Evolutionary conservation across 2,888 invertebrate genomes (phyloP).

Genomic region (Criorhina ranunculi): DNA sequence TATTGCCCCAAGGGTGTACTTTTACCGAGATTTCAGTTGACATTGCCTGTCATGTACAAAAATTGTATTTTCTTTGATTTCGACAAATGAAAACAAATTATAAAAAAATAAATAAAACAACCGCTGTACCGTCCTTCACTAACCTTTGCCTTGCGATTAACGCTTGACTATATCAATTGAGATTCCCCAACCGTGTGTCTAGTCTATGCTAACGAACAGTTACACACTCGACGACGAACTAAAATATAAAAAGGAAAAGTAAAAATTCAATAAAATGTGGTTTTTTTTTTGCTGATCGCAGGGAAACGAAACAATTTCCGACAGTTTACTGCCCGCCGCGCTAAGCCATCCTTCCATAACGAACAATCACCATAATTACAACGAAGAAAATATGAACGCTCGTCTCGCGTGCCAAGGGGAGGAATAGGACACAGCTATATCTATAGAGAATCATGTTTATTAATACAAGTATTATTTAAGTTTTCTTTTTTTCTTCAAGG

Average conservation of each 20-base stretch:
- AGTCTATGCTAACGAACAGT: constrained; percentile 26
- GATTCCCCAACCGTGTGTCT: neutral
- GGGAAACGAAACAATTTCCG: constrained; percentile 9
- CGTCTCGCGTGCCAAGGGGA: neutral
- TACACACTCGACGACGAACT: constrained; percentile 41
- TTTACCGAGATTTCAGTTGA: constrained; percentile 12
- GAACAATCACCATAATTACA: constrained; percentile 13
- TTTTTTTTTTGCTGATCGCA: constrained; percentile 11
- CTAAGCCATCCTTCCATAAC: constrained; percentile 3
- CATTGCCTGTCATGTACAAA: neutral
- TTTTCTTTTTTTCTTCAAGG: constrained; percentile 41
- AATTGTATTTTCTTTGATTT: neutral
- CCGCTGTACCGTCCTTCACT: constrained; percentile 2
- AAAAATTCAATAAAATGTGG: neutral
- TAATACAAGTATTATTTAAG: constrained; percentile 21
- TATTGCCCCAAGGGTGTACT: neutral
- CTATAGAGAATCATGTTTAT: too few relatives aligned
- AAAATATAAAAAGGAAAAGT: constrained; percentile 19
- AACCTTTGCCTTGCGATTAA: constrained; percentile 11
- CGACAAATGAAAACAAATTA: neutral
- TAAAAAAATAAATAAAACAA: too few relatives aligned
- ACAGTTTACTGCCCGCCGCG: constrained; percentile 16
- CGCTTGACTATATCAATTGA: neutral
- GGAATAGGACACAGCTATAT: too few relatives aligned
- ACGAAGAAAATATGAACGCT: constrained; percentile 1